Percentiles rank a stretch among this genome's conserved stretches.
Evolutionary conservation across 2,797 vertebrate species (phyloP).

Genomic region (Phaenicophaeus curvirostris): DNA sequence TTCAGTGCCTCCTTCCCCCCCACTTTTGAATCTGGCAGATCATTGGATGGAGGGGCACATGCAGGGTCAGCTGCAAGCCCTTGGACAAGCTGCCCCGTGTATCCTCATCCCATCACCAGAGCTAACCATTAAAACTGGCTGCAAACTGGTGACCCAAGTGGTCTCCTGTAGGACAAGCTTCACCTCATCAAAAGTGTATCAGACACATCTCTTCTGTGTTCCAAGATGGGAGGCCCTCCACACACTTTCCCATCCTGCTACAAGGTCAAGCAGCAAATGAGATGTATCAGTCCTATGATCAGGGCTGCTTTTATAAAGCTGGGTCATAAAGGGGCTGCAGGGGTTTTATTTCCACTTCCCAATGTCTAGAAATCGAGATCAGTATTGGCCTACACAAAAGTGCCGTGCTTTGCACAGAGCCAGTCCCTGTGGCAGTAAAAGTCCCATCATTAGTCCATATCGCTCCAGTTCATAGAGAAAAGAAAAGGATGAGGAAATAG

Average conservation of each 20-base stretch:
- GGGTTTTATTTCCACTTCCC: neutral
- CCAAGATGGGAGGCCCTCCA: fast-evolving
- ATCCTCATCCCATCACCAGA: neutral
- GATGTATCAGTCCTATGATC: fast-evolving
- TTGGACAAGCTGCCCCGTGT: fast-evolving
- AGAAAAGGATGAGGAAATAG: neutral
- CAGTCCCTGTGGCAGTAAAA: neutral
- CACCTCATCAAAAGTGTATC: too few relatives aligned
- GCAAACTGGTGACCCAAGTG: neutral
- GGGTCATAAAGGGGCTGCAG: neutral
- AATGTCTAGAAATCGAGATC: neutral
- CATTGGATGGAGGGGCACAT: neutral
- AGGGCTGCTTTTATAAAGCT: neutral
- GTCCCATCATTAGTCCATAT: neutral
- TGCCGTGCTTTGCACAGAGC: neutral
- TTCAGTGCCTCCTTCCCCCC: neutral
- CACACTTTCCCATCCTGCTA: neutral
- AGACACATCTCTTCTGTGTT: neutral
- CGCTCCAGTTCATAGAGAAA: neutral
- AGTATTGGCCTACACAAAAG: neutral
- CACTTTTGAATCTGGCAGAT: neutral
- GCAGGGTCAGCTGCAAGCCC: neutral
- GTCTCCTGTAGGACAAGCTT: neutral
- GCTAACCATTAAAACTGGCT: neutral
- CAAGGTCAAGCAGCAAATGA: neutral